phyloP scores from a whole-genome alignment of 2,113 vertebrate genomes.

The Fregetta grallaria region DNA sequence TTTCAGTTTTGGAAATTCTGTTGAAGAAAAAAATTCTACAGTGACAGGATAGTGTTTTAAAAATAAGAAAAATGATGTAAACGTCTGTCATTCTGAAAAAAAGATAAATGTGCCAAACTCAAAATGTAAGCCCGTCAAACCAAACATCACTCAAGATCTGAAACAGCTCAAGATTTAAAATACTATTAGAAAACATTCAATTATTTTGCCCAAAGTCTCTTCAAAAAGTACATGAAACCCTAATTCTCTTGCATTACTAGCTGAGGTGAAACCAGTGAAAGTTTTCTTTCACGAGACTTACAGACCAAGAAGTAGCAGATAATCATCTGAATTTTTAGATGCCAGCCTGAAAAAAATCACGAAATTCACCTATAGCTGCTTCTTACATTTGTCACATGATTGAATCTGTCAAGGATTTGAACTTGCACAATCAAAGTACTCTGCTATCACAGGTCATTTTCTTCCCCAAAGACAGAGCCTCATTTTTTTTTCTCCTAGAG shows the following conservation, averaged over 20 bases:
- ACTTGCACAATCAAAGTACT: constrained; percentile 7
- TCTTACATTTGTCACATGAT: neutral
- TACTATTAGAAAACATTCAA: neutral
- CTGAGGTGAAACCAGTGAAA: neutral
- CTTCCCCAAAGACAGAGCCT: neutral
- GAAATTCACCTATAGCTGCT: neutral
- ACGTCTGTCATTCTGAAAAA: neutral
- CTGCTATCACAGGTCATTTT: constrained; percentile 22
- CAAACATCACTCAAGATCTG: neutral
- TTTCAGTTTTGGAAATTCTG: neutral
- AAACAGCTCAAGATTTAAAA: neutral
- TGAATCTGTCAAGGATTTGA: constrained; percentile 21
- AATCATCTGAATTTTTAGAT: neutral
- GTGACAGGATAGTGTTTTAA: neutral
- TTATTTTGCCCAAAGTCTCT: neutral
- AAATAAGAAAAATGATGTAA: neutral
- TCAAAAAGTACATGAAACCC: neutral
- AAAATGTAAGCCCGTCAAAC: neutral
- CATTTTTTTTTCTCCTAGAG: neutral
- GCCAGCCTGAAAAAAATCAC: neutral
- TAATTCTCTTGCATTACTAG: neutral
- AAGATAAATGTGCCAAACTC: neutral
- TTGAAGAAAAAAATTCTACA: neutral
- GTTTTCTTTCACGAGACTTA: neutral
- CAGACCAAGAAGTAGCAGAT: neutral